phyloP scores from a whole-genome alignment of 2,888 invertebrate genomes.

The Isoperla grammatica region DNA sequence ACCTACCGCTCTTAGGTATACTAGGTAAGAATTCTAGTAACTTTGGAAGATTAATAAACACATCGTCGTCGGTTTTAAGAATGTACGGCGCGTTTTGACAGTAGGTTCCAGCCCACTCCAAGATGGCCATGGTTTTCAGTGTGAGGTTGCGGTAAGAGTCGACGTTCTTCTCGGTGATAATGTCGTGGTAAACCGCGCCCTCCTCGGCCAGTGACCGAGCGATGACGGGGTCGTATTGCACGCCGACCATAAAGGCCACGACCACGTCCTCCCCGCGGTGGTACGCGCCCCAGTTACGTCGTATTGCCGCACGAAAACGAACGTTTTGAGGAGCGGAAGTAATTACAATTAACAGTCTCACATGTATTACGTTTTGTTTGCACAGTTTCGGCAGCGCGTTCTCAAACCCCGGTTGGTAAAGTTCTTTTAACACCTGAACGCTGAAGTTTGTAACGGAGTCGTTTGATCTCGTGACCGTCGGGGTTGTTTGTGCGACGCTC shows the following conservation, averaged over 20 bases:
- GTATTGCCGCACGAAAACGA: slow-evolving; percentile 32
- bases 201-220: slow-evolving; percentile 2
- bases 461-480: no score
- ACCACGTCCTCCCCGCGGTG: slow-evolving; percentile 4
- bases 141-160: slow-evolving; percentile 39
- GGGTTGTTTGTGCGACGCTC: no score
- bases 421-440: no score
- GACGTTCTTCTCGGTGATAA: slow-evolving; percentile 37
- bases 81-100: slow-evolving; percentile 36
- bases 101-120: slow-evolving; percentile 36
- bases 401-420: no score
- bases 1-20: slow-evolving; percentile 1
- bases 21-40: slow-evolving; percentile 32
- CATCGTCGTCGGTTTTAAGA: slow-evolving; percentile 41
- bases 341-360: slow-evolving; percentile 33
- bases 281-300: slow-evolving; percentile 34
- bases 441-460: no score
- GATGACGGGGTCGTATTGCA: not conserved
- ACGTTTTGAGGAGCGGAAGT: slow-evolving; percentile 33
- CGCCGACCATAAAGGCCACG: slow-evolving; percentile 9
- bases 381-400: slow-evolving; percentile 5
- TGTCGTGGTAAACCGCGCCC: slow-evolving; percentile 36
- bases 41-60: slow-evolving; percentile 38
- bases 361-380: slow-evolving; percentile 20
- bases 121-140: slow-evolving; percentile 37